A percentile compares a stretch with the other conserved stretches of the same genome.
Evolutionary conservation across 2,888 invertebrate species (phyloP).

Genomic region (Xestia sexstrigata): DNA sequence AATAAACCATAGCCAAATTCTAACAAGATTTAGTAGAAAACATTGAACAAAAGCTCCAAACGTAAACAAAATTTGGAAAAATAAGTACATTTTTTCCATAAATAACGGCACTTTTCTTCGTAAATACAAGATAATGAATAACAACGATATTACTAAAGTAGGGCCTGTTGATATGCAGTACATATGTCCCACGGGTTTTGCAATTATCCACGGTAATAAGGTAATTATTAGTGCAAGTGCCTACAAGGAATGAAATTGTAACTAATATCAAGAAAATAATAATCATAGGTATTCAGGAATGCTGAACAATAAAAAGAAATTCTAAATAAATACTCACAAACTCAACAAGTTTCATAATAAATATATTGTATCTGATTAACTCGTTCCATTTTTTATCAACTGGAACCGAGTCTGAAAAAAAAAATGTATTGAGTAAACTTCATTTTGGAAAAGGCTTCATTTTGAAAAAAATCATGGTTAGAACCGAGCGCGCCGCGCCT

Average conservation of each 20-base stretch:
- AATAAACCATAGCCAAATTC: conserved; percentile 85
- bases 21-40: conserved; percentile 84
- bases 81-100: conserved; percentile 89
- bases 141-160: conserved; percentile 83
- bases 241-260: conserved; percentile 78
- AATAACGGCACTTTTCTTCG: conserved; percentile 85
- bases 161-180: conserved; percentile 88
- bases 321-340: conserved; percentile 82
- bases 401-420: conserved; percentile 84
- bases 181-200: conserved; percentile 86
- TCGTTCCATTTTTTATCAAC: conserved; percentile 88
- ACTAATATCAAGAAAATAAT: conserved; percentile 53
- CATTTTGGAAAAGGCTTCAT: not conserved
- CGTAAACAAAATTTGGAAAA: conserved; percentile 88
- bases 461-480: not conserved
- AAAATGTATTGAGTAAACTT: not conserved
- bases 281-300: conserved; percentile 41
- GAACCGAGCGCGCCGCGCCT: not conserved
- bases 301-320: conserved; percentile 25
- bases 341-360: conserved; percentile 87
- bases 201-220: conserved; percentile 78
- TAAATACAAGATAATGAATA: conserved; percentile 85
- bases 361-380: conserved; percentile 86
- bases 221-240: conserved; percentile 80
- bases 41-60: conserved; percentile 88